Evolutionary conservation across 1,140 invertebrate species (phyloP).

Genomic region (Bombus impatiens): DNA sequence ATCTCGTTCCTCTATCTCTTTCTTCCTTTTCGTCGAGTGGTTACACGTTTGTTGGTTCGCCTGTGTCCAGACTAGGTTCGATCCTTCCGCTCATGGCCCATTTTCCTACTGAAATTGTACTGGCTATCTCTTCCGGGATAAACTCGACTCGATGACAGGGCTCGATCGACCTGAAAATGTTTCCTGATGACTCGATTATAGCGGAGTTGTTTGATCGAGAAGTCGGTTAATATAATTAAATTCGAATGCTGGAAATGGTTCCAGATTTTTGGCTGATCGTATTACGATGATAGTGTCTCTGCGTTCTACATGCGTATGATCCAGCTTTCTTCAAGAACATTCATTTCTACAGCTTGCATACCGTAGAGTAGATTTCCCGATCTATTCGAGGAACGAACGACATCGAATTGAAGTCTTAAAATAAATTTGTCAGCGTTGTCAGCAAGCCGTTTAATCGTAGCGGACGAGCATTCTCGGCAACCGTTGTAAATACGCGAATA

Average conservation of each 20-base stretch:
- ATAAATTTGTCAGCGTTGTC: not conserved
- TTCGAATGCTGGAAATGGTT: not conserved
- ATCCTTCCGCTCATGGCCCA: conserved; percentile 34
- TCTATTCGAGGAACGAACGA: too few relatives aligned
- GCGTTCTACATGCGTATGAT: too few relatives aligned
- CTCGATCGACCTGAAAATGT: not conserved
- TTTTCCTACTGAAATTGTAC: conserved; percentile 58
- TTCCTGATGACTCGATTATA: not conserved
- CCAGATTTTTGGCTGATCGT: not conserved
- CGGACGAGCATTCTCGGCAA: not conserved
- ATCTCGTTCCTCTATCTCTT: conserved; percentile 56
- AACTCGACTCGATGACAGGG: not conserved
- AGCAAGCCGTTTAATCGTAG: not conserved
- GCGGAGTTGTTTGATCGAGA: not conserved
- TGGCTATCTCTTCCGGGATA: conserved; percentile 41
- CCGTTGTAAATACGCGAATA: not conserved
- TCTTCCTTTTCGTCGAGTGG: not conserved
- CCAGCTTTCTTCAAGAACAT: too few relatives aligned
- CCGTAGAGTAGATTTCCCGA: too few relatives aligned
- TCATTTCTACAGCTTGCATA: too few relatives aligned
- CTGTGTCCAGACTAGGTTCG: not conserved
- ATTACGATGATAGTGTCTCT: not conserved
- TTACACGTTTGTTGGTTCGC: not conserved
- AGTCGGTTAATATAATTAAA: not conserved
- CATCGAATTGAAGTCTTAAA: too few relatives aligned